A percentile compares a stretch with the other conserved stretches of the same genome.
Conservation (phyloP, 2,797 vertebrate genomes). For the Danio albolineatus region DNA sequence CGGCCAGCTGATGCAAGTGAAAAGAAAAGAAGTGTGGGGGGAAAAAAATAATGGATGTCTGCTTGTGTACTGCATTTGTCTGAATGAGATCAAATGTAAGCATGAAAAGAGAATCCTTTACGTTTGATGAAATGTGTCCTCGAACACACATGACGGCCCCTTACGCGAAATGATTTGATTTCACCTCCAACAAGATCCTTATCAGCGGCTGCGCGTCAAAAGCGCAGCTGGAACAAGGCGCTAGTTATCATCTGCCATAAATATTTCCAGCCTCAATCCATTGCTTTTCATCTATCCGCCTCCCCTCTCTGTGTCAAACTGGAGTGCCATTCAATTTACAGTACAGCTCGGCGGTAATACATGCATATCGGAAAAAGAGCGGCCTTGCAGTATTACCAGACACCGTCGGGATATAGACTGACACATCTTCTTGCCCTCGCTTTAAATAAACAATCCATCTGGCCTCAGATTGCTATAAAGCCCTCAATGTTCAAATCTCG, state of each 20-base stretch:
- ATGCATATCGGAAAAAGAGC: conserved; percentile 67
- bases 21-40: conserved; percentile 38
- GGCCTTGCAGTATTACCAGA: conserved; percentile 37
- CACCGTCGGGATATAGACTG: conserved; percentile 54
- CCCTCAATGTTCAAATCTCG: conserved; percentile 31
- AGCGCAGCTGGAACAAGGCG: conserved; percentile 68
- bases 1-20: neutral
- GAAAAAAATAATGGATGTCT: conserved; percentile 41
- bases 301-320: conserved; percentile 42
- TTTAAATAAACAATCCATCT: conserved; percentile 81
- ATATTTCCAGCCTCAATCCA: conserved; percentile 55
- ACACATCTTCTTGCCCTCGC: conserved; percentile 69
- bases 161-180: conserved; percentile 68
- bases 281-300: conserved; percentile 51
- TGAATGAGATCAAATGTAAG: conserved; percentile 46
- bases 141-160: conserved; percentile 25
- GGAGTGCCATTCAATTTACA: conserved; percentile 66
- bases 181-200: conserved; percentile 68
- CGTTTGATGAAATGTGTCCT: conserved; percentile 43
- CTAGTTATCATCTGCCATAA: conserved; percentile 66
- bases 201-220: conserved; percentile 71
- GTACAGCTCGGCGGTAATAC: conserved; percentile 69
- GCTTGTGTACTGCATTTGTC: conserved; percentile 41
- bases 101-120: conserved; percentile 27
- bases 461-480: conserved; percentile 49